Conservation (phyloP, 2,888 invertebrate species). For the Agrochola lota region DNA sequence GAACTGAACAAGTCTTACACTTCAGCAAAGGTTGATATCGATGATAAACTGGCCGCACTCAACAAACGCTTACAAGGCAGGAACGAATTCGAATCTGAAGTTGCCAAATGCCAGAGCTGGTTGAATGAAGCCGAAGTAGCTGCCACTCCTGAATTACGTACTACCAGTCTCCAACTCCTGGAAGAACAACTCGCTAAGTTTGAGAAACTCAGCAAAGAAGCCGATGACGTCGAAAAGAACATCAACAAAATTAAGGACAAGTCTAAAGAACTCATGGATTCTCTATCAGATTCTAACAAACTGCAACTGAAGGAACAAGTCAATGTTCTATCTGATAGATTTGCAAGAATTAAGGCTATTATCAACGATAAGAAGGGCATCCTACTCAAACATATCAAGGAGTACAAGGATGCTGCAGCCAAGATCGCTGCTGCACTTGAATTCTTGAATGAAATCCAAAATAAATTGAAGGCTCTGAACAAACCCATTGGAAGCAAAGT, state of each 20-base stretch:
- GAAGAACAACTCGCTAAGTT: slow-evolving; percentile 97
- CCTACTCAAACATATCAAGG: slow-evolving; percentile 94
- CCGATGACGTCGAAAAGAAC: slow-evolving; percentile 92
- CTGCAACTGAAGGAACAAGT: slow-evolving; percentile 95
- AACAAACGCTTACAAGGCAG: slow-evolving; percentile 94
- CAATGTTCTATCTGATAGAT: slow-evolving; percentile 94
- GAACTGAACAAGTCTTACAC: slow-evolving; percentile 93
- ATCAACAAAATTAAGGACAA: slow-evolving; percentile 94
- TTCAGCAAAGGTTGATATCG: slow-evolving; percentile 93
- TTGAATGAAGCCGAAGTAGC: slow-evolving; percentile 97
- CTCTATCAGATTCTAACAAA: slow-evolving; percentile 96
- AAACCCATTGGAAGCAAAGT: slow-evolving; percentile 96
- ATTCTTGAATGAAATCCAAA: slow-evolving; percentile 95
- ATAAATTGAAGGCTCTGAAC: slow-evolving; percentile 95
- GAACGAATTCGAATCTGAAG: slow-evolving; percentile 95
- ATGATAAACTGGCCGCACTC: slow-evolving; percentile 93
- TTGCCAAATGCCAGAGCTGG: slow-evolving; percentile 96
- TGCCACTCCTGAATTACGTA: slow-evolving; percentile 94
- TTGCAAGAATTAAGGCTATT: slow-evolving; percentile 93
- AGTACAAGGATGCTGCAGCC: slow-evolving; percentile 95
- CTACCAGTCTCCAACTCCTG: slow-evolving; percentile 94
- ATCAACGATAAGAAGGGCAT: slow-evolving; percentile 94
- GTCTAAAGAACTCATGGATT: slow-evolving; percentile 94
- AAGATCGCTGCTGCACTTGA: slow-evolving; percentile 95
- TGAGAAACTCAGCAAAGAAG: slow-evolving; percentile 94